These are phyloP conservation scores for Meriones unguiculatus DNA, from an alignment of 2,113 vertebrate genomes.

Conservation along the genomic window DNA sequence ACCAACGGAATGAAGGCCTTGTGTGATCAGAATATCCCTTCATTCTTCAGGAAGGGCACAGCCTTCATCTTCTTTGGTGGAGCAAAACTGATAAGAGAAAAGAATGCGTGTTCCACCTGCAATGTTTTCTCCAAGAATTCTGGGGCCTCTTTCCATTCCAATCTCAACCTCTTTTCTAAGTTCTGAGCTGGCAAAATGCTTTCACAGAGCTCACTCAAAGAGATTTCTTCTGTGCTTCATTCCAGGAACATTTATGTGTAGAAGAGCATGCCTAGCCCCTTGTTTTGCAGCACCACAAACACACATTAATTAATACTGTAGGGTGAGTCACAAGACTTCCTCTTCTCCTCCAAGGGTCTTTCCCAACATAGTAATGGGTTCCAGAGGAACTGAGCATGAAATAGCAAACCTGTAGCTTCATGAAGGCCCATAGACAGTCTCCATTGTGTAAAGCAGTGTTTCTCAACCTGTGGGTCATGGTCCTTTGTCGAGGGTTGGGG, in stretches of 20 bases:
- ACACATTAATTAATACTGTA: neutral
- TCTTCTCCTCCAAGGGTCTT: neutral
- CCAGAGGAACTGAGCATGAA: neutral
- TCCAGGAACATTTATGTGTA: neutral
- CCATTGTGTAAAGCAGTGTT: neutral
- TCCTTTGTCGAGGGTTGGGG: too few relatives aligned
- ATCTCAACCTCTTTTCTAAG: constrained; percentile 44
- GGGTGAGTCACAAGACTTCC: neutral
- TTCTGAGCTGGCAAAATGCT: constrained; percentile 50
- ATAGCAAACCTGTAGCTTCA: neutral
- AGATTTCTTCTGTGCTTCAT: neutral
- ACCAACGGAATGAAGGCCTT: neutral
- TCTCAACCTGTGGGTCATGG: neutral
- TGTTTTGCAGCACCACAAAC: neutral
- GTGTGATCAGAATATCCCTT: neutral
- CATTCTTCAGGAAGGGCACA: neutral
- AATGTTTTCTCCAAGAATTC: constrained; percentile 33
- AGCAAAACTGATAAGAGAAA: neutral
- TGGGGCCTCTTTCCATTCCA: neutral
- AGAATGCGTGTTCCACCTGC: neutral
- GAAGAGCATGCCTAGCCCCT: neutral
- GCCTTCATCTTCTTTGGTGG: constrained; percentile 5
- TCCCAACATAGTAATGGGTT: neutral
- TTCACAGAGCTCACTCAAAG: neutral
- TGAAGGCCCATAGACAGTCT: too few relatives aligned